phyloP scores from a whole-genome alignment of 2,113 vertebrate genomes.

The Ictidomys tridecemlineatus region DNA sequence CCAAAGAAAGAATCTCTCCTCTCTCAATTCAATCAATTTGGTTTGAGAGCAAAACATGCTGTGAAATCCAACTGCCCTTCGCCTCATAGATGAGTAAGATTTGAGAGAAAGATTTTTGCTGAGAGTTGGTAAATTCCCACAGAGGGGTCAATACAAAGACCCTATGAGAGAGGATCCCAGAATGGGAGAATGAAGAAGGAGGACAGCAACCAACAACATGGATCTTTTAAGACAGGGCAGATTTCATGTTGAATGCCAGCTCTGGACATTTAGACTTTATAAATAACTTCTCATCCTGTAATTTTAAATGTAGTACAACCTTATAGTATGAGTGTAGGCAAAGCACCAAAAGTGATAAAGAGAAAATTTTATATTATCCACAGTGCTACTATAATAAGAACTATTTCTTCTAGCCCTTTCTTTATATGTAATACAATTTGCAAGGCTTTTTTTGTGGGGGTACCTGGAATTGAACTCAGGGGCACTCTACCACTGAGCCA shows the following conservation, averaged over 20 bases:
- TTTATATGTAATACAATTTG: not conserved
- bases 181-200: rapidly evolving
- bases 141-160: not conserved
- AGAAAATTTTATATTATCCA: not conserved
- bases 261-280: not conserved
- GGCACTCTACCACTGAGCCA: no score
- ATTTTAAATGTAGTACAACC: not conserved
- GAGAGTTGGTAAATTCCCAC: not conserved
- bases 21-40: not conserved
- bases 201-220: not conserved
- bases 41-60: not conserved
- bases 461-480: no score
- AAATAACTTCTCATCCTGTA: not conserved
- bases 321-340: not conserved
- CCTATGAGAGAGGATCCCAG: not conserved
- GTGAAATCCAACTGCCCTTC: not conserved
- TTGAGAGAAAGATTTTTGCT: not conserved
- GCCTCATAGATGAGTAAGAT: not conserved
- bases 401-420: not conserved
- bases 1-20: not conserved
- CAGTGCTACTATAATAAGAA: not conserved
- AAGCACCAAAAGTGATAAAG: not conserved
- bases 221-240: no score
- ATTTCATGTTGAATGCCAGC: not conserved
- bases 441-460: not conserved